A percentile compares a stretch with the other conserved stretches of the same genome.
Evolutionary conservation across 2,888 invertebrate species (phyloP).

Genomic region (Operophtera brumata): DNA sequence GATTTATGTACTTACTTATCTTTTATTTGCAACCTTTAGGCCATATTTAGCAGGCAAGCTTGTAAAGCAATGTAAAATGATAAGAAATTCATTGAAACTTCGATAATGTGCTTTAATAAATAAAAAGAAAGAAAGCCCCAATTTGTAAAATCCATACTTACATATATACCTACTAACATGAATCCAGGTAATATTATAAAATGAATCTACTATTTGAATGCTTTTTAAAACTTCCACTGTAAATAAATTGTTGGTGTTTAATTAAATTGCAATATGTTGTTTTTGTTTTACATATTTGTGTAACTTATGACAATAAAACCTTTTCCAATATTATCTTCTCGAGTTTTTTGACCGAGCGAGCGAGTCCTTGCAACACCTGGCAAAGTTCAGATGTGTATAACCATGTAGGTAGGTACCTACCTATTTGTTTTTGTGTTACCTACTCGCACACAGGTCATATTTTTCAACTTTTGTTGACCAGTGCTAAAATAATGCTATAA

Average conservation of each 20-base stretch:
- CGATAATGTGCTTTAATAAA: background rate
- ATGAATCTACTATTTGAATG: background rate
- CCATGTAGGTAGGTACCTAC: no score
- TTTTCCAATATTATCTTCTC: conserved; percentile 56
- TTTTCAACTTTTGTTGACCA: no score
- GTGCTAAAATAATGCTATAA: no score
- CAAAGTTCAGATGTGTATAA: no score
- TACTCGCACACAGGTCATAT: no score
- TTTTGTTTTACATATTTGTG: conserved; percentile 53
- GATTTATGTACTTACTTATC: background rate
- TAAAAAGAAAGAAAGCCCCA: background rate
- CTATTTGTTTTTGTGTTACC: no score
- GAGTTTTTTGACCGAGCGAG: no score
- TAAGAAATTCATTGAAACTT: background rate
- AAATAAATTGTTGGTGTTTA: conserved; percentile 48
- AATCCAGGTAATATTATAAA: background rate
- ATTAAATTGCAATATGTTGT: conserved; percentile 39
- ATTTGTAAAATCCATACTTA: background rate
- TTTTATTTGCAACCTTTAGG: background rate
- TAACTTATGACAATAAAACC: conserved; percentile 70
- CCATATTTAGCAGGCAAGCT: background rate
- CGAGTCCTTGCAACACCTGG: no score
- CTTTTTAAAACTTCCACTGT: conserved; percentile 11
- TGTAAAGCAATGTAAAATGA: background rate
- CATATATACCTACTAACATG: background rate